These are phyloP conservation scores for Tolmerus cingulatus DNA, from an alignment of 2,888 invertebrate genomes.

Conservation along the genomic window DNA sequence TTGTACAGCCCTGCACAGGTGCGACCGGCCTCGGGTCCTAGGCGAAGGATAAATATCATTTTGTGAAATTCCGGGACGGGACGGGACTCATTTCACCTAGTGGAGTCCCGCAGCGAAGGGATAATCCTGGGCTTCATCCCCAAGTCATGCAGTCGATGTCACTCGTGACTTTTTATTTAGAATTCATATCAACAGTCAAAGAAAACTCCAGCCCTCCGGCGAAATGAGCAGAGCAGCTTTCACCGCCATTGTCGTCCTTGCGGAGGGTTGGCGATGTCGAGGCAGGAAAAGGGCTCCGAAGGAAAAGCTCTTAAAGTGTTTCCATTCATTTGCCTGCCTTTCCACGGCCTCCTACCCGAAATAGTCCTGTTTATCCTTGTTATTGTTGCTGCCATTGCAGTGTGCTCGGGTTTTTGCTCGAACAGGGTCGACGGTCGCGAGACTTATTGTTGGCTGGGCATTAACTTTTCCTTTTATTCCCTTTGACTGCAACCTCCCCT, in stretches of 20 bases:
- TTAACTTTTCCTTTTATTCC: neutral
- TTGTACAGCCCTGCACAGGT: neutral
- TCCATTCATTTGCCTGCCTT: neutral
- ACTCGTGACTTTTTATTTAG: neutral
- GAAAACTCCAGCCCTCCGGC: neutral
- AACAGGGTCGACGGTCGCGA: neutral
- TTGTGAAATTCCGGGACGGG: neutral
- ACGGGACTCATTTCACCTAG: neutral
- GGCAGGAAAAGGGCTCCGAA: neutral
- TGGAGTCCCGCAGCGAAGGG: neutral
- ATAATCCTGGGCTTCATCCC: slow-evolving; percentile 2
- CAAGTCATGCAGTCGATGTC: neutral
- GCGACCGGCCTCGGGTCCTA: neutral
- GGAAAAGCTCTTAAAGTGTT: slow-evolving; percentile 7
- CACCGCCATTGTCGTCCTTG: neutral
- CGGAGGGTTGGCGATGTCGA: neutral
- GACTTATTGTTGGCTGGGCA: neutral
- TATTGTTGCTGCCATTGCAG: neutral
- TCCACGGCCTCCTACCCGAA: neutral
- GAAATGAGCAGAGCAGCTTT: slow-evolving; percentile 1
- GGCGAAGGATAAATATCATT: neutral
- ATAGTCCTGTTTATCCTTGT: neutral
- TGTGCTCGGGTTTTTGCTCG: neutral
- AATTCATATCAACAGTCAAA: slow-evolving; percentile 20
- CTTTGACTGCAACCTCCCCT: neutral